Evolutionary conservation across 2,113 vertebrate species (phyloP).

Genomic region (Gambusia affinis): DNA sequence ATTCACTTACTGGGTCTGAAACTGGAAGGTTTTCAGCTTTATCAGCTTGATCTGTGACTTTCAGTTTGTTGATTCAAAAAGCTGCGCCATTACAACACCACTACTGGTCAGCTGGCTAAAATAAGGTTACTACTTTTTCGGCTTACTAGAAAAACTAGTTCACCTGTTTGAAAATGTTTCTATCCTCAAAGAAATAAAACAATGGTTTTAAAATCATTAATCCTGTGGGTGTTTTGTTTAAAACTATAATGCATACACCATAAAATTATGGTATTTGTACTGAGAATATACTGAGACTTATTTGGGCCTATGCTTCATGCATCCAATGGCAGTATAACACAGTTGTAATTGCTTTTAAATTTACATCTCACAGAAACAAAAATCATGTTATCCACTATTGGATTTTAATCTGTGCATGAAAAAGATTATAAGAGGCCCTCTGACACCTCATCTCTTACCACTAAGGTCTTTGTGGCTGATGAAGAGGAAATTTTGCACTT

Average conservation of each 20-base stretch:
- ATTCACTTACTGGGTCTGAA: not conserved
- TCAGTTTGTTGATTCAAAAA: not conserved
- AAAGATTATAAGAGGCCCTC: not conserved
- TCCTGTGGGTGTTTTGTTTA: not conserved
- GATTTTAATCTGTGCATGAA: not conserved
- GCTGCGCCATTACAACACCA: not conserved
- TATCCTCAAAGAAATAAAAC: too few species aligned
- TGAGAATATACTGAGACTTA: not conserved
- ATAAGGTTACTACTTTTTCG: not conserved
- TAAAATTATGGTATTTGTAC: not conserved
- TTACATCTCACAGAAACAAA: not conserved
- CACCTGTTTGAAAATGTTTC: not conserved
- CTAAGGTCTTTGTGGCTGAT: too few species aligned
- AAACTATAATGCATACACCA: not conserved
- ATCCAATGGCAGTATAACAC: not conserved
- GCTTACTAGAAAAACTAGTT: not conserved
- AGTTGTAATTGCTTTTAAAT: not conserved
- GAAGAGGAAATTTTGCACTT: too few species aligned
- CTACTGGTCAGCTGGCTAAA: not conserved
- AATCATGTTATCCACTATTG: not conserved
- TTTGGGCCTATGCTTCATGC: not conserved
- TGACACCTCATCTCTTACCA: too few species aligned
- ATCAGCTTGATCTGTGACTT: not conserved
- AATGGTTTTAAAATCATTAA: too few species aligned
- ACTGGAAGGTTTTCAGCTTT: not conserved